Base-by-base conservation (phyloP, 2,888 invertebrate genomes). In the Cryptus armator region DNA sequence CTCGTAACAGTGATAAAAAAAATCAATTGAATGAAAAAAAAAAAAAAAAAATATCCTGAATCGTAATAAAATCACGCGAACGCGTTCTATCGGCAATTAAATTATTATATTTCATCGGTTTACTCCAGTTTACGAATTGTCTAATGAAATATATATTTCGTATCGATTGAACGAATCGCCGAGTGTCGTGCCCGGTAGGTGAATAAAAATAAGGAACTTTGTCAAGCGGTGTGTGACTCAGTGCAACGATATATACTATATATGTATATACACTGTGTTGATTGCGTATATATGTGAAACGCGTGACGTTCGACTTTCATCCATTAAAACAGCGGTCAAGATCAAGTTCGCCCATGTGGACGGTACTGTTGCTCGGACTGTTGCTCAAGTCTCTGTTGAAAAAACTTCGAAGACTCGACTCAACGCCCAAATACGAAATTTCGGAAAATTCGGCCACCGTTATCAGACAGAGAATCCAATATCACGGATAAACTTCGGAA, bases 331-430 rank as follows among this genome's bases (percentile, higher is more conserved):
- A 29, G 44, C 62, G 86, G 80, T 77, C 86, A 89, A 85, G 77
- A 66, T 75, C 85, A 87, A 83, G 68, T 85, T 78, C 67, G 32
- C 62, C 77, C 87, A 92, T 91, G 92, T 92, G 90, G 91, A 90
- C 87, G 56, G 71, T 90, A 56, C 46, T 92, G 56, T 80, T 92
- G 32, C 75, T 92, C 14, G 87, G 83, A 66, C 85, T 90, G 64
- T 84, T 90, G 74, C 85, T 87, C 19, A 91, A 90, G 78, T 86
- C 84, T 16, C 84, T 92, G 9, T 29, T 91, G 29, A 89, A 80
- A 62, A 91, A 89, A 74, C 84, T 88, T 9, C 85, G 78, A 12
- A 78, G 74, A 81, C 68, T 81, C 68, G 78, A 83, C 44, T 74
- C 81, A 0, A 70, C 46, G 3, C 24, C 62, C 7, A 81, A 71